Percentiles rank a stretch among this genome's conserved stretches.
Conservation (phyloP, 1,140 invertebrate species). For the Heliconius hermathena region DNA sequence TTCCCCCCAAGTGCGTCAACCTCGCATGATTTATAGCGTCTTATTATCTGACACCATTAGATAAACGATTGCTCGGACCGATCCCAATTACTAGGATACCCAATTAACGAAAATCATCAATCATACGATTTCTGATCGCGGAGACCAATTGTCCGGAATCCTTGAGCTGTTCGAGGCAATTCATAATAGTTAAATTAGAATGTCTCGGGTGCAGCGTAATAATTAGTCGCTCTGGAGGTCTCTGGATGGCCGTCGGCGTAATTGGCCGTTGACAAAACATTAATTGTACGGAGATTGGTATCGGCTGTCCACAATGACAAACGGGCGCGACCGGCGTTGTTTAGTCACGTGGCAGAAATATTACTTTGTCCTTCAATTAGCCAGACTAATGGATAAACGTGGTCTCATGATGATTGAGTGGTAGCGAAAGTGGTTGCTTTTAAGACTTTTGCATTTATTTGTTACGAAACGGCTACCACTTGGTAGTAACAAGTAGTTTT, state of each 20-base stretch:
- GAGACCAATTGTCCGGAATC: conserved; percentile 18
- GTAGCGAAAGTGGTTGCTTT: conserved; percentile 39
- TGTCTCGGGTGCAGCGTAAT: conserved; percentile 34
- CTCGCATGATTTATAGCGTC: conserved; percentile 65
- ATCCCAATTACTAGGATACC: conserved; percentile 46
- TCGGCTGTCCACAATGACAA: conserved; percentile 46
- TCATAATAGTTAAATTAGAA: conserved; percentile 36
- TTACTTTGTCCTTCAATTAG: conserved; percentile 43
- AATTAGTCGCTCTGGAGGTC: conserved; percentile 17
- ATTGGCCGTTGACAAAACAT: conserved; percentile 57
- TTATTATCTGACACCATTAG: conserved; percentile 56
- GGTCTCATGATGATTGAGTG: conserved; percentile 40
- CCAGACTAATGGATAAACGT: conserved; percentile 42
- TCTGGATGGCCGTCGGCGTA: conserved; percentile 42
- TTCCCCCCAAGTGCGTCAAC: conserved; percentile 54
- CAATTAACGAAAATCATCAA: conserved; percentile 53
- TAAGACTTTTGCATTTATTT: conserved; percentile 30
- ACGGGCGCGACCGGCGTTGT: conserved; percentile 29
- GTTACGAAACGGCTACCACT: conserved; percentile 32
- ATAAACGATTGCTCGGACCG: conserved; percentile 43
- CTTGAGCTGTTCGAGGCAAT: conserved; percentile 29
- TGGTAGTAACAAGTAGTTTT: conserved; percentile 2
- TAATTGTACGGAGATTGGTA: conserved; percentile 50
- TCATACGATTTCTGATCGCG: conserved; percentile 44
- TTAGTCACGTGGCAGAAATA: conserved; percentile 34